Conservation (phyloP, 2,797 vertebrate species). For the Novumbra hubbsi region DNA sequence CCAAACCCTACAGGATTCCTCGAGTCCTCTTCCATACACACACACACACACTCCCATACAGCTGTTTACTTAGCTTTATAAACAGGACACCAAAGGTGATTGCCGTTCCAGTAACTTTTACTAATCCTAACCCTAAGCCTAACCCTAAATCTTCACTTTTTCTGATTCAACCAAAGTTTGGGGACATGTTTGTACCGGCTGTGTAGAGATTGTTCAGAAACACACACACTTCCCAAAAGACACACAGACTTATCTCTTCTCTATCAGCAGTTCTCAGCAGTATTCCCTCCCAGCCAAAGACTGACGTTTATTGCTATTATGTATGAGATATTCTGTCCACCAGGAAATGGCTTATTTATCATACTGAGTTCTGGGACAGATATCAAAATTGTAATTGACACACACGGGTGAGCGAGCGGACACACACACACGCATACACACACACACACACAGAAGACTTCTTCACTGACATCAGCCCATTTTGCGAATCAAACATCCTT, state of each 20-base stretch:
- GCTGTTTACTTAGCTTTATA: too few species aligned
- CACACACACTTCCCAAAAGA: too few species aligned
- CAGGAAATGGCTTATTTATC: slow-evolving; percentile 83
- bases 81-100: too few species aligned
- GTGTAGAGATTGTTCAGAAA: too few species aligned
- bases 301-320: slow-evolving; percentile 79
- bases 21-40: slow-evolving; percentile 57
- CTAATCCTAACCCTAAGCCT: too few species aligned
- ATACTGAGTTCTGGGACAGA: slow-evolving; percentile 72
- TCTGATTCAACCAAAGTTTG: too few species aligned
- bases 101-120: too few species aligned
- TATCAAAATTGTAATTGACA: slow-evolving; percentile 84
- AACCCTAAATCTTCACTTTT: too few species aligned
- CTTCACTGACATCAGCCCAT: slow-evolving; percentile 67
- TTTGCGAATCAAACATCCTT: slow-evolving; percentile 57
- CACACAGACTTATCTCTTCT: slow-evolving; percentile 50
- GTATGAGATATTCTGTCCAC: slow-evolving; percentile 64
- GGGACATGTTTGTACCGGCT: too few species aligned
- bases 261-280: slow-evolving; percentile 54
- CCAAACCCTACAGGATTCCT: slow-evolving; percentile 62
- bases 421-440: too few species aligned
- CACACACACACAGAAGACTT: slow-evolving; percentile 41
- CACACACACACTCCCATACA: too few species aligned
- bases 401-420: too few species aligned
- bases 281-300: slow-evolving; percentile 70